Evolutionary conservation across 2,113 vertebrate genomes (phyloP).

Genomic region (Vulpes vulpes): DNA sequence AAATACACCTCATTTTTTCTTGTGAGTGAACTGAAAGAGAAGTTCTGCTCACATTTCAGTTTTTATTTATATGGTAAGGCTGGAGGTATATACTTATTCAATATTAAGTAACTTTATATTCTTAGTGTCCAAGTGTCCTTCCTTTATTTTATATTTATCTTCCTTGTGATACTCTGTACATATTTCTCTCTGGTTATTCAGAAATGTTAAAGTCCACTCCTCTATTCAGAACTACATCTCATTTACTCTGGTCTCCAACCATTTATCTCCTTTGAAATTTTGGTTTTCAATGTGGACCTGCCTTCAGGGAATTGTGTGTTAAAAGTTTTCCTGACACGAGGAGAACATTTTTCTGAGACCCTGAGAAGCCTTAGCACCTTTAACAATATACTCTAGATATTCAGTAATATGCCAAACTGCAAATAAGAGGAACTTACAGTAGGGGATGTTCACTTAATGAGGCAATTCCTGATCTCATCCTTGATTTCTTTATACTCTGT

Average conservation of each 20-base stretch:
- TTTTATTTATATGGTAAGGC: not conserved
- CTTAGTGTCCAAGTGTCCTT: not conserved
- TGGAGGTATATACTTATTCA: not conserved
- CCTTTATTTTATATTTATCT: not conserved
- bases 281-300: not conserved
- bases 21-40: not conserved
- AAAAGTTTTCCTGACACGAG: not conserved
- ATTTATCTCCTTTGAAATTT: not conserved
- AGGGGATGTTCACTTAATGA: not conserved
- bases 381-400: not conserved
- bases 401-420: not conserved
- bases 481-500: not conserved
- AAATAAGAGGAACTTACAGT: not conserved
- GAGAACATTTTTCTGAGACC: not conserved
- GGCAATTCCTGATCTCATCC: not conserved
- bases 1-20: not conserved
- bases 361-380: not conserved
- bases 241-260: not conserved
- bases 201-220: not conserved
- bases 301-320: not conserved
- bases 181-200: not conserved
- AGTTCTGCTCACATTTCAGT: not conserved
- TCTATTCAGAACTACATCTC: not conserved
- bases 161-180: not conserved
- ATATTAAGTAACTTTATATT: slow-evolving; percentile 15